Evolutionary conservation across 2,113 vertebrate species (phyloP), one percentile per base, ranked within the genome.

Genomic region (Brachyhypopomus gauderio): DNA sequence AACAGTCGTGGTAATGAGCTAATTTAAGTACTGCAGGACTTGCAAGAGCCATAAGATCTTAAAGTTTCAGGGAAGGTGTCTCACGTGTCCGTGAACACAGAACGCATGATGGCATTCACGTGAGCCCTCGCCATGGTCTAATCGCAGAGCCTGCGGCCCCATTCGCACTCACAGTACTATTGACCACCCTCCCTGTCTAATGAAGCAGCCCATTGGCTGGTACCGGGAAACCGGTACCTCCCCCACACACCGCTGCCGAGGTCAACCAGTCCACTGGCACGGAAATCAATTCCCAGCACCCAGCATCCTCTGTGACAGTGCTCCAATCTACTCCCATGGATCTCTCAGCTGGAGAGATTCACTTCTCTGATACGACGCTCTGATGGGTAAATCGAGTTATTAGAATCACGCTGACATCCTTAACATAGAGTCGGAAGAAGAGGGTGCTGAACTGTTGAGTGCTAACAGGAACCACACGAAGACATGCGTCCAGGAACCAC

Each of bases 281-380:
- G 73, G 67, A 86, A 86, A 84, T 86, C 82, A 82, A 86, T 84
- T 84, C 73, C 67, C 75, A 72, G 77, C 56, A 41, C 34, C 66
- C 27, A 14, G 67, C 67, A 82, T 84, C 72, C 77, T 74, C 36
- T 79, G 72, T 82, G 77, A 86, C 70, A 75, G 67, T 69, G n/a
- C 52, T 66, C 67, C 38, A 76, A 79, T 85, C 76, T 85, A 71
- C 38, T 67, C 22, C 48, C 69, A 59, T 5, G 9, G 66, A 73
- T 48, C 45, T 73, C 78, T 76, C 81, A 25, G 22, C 63, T 59
- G 48, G 72, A 45, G 14, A 38, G 55, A 72, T 73, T 64, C 73
- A 66, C 41, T 63, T 69, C 25, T 77, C 48, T 70, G 67, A 64
- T 36, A 79, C 25, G 41, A 71, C 36, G 58, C 60, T 62, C 27